Percentiles rank a stretch among this genome's conserved stretches.
Evolutionary conservation across 1,140 invertebrate species (phyloP).

Genomic region (Lepidurus apus): DNA sequence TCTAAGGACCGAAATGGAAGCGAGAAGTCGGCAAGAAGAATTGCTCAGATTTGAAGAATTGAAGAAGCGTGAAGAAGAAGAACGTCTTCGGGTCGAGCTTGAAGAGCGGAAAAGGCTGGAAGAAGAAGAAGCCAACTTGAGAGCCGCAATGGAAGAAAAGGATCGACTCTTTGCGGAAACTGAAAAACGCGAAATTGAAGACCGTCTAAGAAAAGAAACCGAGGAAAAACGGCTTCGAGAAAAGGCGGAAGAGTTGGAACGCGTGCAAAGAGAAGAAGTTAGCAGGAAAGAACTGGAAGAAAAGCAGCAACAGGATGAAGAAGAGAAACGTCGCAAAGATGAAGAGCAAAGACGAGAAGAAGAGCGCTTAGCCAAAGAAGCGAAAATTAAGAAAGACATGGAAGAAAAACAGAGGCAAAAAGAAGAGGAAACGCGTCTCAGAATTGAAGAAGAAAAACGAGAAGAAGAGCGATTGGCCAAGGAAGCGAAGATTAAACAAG

Average conservation of each 20-base stretch:
- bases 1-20: no score
- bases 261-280: no score
- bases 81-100: neutral
- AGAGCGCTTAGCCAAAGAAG: no score
- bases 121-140: slow-evolving; percentile 17
- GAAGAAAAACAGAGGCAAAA: slow-evolving; percentile 24
- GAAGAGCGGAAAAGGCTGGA: neutral
- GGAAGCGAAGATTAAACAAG: slow-evolving; percentile 25
- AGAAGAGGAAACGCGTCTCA: neutral
- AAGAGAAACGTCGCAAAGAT: neutral
- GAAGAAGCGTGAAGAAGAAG: slow-evolving; percentile 16
- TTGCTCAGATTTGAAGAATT: neutral
- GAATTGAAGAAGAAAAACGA: slow-evolving; percentile 25
- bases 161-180: neutral
- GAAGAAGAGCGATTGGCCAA: neutral
- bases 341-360: neutral
- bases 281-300: neutral
- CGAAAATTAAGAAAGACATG: neutral
- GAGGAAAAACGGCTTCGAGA: neutral
- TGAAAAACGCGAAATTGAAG: neutral
- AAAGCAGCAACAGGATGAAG: slow-evolving; percentile 23
- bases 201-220: neutral
- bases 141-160: neutral
- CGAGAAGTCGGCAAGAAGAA: no score
- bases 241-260: neutral